Base-by-base conservation (phyloP, 2,797 vertebrate species). In the Microcaecilia unicolor region DNA sequence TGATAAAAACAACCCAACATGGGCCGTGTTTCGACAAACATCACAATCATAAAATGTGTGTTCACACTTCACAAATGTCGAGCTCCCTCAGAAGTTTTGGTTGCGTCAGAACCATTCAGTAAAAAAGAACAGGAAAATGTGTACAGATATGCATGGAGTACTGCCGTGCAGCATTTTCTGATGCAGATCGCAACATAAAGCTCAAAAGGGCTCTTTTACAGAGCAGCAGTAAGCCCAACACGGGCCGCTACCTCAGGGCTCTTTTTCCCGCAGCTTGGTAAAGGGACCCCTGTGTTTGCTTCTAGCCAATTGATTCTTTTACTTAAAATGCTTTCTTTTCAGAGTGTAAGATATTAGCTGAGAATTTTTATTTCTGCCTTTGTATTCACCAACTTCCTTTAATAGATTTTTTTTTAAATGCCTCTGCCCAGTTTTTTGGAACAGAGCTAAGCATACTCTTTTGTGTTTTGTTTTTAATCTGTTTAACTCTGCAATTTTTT, bases 401-500 rank as follows among this genome's bases (percentile, higher is more conserved):
- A 32, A 36, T 50, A 43, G 38, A 11, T 49, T 61, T 50, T 48
- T 9, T 25, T 38, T 57, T 37, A 53, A 26, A 44, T 15, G 41
- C 38, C 15, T 42, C 48, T 57, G 36, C 30, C 0, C 40, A 37
- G 44, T 22, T 37, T 13, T 6, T 51, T 44, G 25, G 26, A 38
- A 51, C 58, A 41, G 45, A 17, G 37, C 55, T 57, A 41, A 20
- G 24, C 33, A n/a, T n/a, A 4, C 50, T 33, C 33, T 12, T 30
- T 34, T 5, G 32, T 34, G 17, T 51, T 53, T 55, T 50, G 29
- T 53, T 35, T 26, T 35, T 5, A 24, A 32, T 33, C 24, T 41
- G 32, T 16, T 61, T 53, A 48, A 53, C 58, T 62, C 71, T 49
- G 63, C 37, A 61, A 31, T 67, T 65, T 64, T 49, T 37, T 27